Evolutionary conservation across 2,113 vertebrate genomes (phyloP), one percentile per base, ranked within the genome.

Genomic region (Miniopterus natalensis): DNA sequence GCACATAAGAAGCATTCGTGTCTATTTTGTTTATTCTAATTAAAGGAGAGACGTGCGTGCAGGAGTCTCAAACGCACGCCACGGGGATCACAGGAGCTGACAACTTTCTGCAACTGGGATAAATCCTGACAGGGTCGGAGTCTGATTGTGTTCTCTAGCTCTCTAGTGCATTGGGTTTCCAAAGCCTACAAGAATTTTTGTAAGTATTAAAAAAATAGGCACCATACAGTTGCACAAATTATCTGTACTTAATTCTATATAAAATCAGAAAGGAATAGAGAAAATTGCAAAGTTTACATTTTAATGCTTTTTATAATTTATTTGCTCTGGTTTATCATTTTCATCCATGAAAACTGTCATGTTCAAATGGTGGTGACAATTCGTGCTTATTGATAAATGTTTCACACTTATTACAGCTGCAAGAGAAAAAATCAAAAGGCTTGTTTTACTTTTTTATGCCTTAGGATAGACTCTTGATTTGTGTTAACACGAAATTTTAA

Each of bases 11-110:
- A 92, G 87, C 45, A 0, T 9, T 42, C 0, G 6, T 84, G 0
- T 73, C 81, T 97, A 11, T 89, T 75, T 92, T 63, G 11, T 80
- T 51, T 66, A n/a, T 83, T 57, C 57, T 89, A 90, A 97, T 96
- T 87, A 66, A 29, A 15, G 1, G 2, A 8, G 31, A 94, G 71
- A 61, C 61, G 2, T 75, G 25, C 8, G 2, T 75, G 25, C 8
- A 70, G 59, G 20, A 36, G 0, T 57, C 2, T 73, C n/a, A 73
- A 23, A 23, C 13, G 14, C 29, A 8, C 45, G 11, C 1, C 10
- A 23, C 42, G 0, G n/a, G 29, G 18, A 1, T 57, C 42, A 70
- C n/a, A 36, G 27, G 29, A 83, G 4, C 57, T 93, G 7, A 4
- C 3, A 20, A 12, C 51, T 8, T 57, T 83, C 4, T 17, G 2